A percentile compares a stretch with the other conserved stretches of the same genome.
Evolutionary conservation across 2,888 invertebrate species (phyloP).

Genomic region (Eupsilia transversa): DNA sequence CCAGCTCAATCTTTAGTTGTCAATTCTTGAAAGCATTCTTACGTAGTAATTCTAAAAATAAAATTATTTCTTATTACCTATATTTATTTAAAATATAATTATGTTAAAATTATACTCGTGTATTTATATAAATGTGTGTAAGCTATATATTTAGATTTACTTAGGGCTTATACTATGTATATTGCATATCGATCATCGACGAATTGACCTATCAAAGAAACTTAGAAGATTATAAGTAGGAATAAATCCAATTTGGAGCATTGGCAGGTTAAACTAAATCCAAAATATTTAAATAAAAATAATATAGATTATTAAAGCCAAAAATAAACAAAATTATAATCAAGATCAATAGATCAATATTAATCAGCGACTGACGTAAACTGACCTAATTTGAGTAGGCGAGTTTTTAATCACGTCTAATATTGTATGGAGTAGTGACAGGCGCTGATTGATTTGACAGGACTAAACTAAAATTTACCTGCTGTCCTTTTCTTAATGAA

Average conservation of each 20-base stretch:
- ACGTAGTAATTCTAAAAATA: background rate
- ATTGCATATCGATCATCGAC: background rate
- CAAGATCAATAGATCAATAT: too few relatives aligned
- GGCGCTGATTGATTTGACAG: too few relatives aligned
- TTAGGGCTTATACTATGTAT: background rate
- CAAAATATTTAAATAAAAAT: background rate
- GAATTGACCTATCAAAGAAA: background rate
- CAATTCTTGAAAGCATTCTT: conserved; percentile 8
- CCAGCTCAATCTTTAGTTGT: conserved; percentile 5
- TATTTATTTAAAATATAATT: conserved; percentile 7
- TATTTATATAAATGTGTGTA: background rate
- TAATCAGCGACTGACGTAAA: too few relatives aligned
- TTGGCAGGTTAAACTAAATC: background rate
- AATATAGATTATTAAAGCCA: background rate
- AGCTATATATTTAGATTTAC: background rate
- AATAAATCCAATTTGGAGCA: background rate
- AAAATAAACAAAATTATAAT: too few relatives aligned
- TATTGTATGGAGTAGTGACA: too few relatives aligned
- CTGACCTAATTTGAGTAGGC: too few relatives aligned
- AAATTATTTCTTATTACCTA: background rate
- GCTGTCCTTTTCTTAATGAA: too few relatives aligned
- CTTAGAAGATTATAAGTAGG: background rate
- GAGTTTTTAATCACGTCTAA: too few relatives aligned
- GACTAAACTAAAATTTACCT: too few relatives aligned
- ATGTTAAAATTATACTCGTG: background rate